Evolutionary conservation across 2,888 invertebrate genomes (phyloP), one percentile per base, ranked within the genome.

Genomic region (Nebria salina): DNA sequence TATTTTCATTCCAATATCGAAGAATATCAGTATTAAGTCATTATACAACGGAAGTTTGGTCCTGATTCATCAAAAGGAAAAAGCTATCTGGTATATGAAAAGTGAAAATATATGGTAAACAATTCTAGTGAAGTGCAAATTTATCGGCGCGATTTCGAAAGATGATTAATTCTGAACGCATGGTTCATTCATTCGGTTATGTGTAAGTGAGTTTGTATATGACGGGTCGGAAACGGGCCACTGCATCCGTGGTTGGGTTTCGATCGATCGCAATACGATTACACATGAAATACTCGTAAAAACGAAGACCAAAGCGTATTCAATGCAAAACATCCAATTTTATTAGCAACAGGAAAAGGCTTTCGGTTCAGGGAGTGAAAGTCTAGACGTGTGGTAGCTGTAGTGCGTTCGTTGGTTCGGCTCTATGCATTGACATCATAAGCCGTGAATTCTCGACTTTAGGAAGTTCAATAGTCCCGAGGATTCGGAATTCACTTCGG

Each of bases 321-420:
- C 78, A 78, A 78, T 78, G 78, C 78, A 78, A 78, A 78, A 78
- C 78, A 78, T 78, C 78, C 78, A 78, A 78, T 78, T 78, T 78
- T 78, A 78, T 78, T 78, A 78, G 78, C 73, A 65, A 78, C 78
- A 78, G 78, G 65, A 78, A 73, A 65, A 42, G 65, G 78, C 78
- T 78, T 65, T 78, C 43, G 78, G 65, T 65, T 65, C 72, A 54
- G 34, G 77, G 41, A 26, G 65, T 20, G 15, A 11, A 8, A 54
- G 54, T 54, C 54, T 54, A 54, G 54, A 54, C 54, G 54, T 54
- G 54, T 13, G 54, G 54, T 54, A 54, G 54, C 54, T 54, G 13
- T 11, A 54, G 54, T 54, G 2, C 7, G 54, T 54, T 54, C 54
- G 54, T 54, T 8, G 54, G 54, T 54, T 54, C 34, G 54, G 54